Evolutionary conservation across 2,888 invertebrate genomes (phyloP).

Genomic region (Acronicta leporina): DNA sequence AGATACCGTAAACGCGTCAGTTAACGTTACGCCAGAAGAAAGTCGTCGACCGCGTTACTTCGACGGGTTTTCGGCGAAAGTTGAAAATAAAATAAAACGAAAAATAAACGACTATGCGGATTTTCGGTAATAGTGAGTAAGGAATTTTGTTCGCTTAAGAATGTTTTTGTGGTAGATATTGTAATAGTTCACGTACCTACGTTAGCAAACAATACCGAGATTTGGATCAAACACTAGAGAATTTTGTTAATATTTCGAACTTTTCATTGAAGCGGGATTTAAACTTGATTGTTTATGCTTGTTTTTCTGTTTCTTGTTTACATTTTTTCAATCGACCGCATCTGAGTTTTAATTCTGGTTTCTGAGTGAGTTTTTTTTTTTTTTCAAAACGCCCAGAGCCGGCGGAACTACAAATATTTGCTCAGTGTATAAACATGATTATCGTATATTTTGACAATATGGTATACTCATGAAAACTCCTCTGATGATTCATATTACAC

Average conservation of each 20-base stretch:
- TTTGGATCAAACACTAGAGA: slow-evolving; percentile 11
- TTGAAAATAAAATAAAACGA: slow-evolving; percentile 48
- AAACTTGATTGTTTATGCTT: too few relatives aligned
- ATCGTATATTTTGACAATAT: too few relatives aligned
- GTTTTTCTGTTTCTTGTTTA: too few relatives aligned
- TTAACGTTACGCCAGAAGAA: slow-evolving; percentile 56
- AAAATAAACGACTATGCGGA: slow-evolving; percentile 42
- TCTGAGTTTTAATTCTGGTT: too few relatives aligned
- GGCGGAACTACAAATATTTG: too few relatives aligned
- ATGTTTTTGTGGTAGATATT: slow-evolving; percentile 35
- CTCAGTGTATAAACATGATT: too few relatives aligned
- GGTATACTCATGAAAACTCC: too few relatives aligned
- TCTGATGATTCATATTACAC: too few relatives aligned
- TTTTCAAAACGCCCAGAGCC: too few relatives aligned
- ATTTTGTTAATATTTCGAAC: background rate
- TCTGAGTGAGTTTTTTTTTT: too few relatives aligned
- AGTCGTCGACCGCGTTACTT: slow-evolving; percentile 44
- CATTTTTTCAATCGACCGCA: too few relatives aligned
- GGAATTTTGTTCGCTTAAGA: slow-evolving; percentile 44
- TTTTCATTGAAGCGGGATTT: background rate
- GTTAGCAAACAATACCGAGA: slow-evolving; percentile 35
- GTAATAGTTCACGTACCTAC: slow-evolving; percentile 19
- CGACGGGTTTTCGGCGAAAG: slow-evolving; percentile 64
- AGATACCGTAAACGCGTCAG: slow-evolving; percentile 57
- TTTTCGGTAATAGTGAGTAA: slow-evolving; percentile 47